These are phyloP conservation scores for Physella acuta DNA, from an alignment of 1,140 invertebrate genomes.

Conservation along the genomic window DNA sequence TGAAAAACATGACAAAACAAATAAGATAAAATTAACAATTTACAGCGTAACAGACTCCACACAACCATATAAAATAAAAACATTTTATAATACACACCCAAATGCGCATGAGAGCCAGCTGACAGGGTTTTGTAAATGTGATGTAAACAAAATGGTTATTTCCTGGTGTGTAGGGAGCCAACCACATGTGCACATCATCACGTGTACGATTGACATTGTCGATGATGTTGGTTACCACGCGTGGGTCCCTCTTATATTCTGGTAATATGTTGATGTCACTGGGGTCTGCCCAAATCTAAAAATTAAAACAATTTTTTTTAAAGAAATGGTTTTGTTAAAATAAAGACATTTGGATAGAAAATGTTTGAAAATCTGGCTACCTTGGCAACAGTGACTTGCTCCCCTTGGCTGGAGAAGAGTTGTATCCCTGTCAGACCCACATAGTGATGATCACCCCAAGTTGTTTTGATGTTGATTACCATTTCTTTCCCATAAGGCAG, in stretches of 20 bases:
- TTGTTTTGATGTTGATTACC: constrained; percentile 72
- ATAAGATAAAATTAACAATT: too few species aligned
- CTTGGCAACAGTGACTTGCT: constrained; percentile 59
- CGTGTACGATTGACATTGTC: constrained; percentile 74
- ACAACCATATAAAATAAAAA: too few species aligned
- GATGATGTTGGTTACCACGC: constrained; percentile 68
- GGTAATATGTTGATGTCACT: constrained; percentile 67
- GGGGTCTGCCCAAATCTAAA: constrained; percentile 66
- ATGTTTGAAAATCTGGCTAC: constrained; percentile 37
- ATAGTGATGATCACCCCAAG: constrained; percentile 82
- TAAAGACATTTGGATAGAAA: neutral
- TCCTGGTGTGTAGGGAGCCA: constrained; percentile 67
- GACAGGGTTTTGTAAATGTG: constrained; percentile 64
- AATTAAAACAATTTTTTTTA: too few species aligned
- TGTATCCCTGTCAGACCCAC: constrained; percentile 81
- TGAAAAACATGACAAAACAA: too few species aligned
- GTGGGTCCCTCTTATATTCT: constrained; percentile 66
- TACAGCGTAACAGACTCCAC: too few species aligned
- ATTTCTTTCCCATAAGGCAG: constrained; percentile 71
- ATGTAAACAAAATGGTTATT: constrained; percentile 67
- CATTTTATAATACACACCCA: constrained; percentile 74
- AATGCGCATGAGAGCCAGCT: constrained; percentile 73
- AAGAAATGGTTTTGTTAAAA: neutral
- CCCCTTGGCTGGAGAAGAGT: constrained; percentile 71
- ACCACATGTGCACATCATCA: constrained; percentile 78